Evolutionary conservation across 2,797 vertebrate species (phyloP).

Genomic region (Percopsis omiscomaycus): DNA sequence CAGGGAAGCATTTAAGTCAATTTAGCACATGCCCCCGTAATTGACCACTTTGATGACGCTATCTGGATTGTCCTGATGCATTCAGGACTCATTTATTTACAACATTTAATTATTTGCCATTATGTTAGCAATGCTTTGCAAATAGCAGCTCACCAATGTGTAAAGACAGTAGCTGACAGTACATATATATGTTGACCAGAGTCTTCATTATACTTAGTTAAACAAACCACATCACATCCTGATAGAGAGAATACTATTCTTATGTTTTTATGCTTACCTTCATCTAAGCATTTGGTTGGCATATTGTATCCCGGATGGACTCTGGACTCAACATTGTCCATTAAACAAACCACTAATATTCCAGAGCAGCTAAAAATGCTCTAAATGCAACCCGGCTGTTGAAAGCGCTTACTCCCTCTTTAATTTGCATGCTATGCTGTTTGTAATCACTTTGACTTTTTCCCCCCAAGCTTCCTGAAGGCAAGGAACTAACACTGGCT

Average conservation of each 20-base stretch:
- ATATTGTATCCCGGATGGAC: no score
- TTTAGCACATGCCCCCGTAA: conserved; percentile 3
- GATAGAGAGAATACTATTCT: no score
- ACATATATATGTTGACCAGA: no score
- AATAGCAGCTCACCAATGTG: no score
- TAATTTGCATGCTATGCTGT: conserved; percentile 62
- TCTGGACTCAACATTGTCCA: no score
- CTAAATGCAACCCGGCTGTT: conserved; percentile 53
- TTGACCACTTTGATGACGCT: neutral
- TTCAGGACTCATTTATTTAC: neutral
- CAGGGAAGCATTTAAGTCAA: neutral
- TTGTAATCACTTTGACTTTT: conserved; percentile 56
- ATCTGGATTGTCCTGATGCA: no score
- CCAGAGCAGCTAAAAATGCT: conserved; percentile 44
- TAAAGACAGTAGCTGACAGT: no score
- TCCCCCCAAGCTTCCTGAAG: conserved; percentile 44
- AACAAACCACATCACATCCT: no score
- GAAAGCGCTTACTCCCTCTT: conserved; percentile 41
- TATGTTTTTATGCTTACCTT: neutral
- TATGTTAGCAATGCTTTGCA: no score
- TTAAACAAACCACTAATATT: conserved; percentile 20
- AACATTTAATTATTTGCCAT: neutral
- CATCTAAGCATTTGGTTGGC: no score
- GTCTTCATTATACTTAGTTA: no score
- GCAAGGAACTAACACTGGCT: conserved; percentile 62